Evolutionary conservation across 2,797 vertebrate genomes (phyloP).

Genomic region (Falco biarmicus): DNA sequence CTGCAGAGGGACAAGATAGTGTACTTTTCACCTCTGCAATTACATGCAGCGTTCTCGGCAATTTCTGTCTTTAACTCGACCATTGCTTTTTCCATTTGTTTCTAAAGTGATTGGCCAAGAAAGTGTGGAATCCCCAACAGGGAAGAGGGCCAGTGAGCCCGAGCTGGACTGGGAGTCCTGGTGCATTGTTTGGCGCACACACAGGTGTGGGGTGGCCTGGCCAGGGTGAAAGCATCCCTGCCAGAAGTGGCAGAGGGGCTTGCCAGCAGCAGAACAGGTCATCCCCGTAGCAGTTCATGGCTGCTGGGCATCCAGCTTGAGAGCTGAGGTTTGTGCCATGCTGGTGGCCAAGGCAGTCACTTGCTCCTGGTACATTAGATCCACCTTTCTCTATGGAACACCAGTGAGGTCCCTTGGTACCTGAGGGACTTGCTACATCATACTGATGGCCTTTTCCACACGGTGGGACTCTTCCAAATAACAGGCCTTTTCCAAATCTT

Average conservation of each 20-base stretch:
- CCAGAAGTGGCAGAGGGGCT: background rate
- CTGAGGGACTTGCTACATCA: rapidly evolving
- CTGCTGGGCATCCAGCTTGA: background rate
- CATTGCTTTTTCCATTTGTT: conserved; percentile 15
- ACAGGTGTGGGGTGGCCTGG: rapidly evolving
- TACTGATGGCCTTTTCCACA: background rate
- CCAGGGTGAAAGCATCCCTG: rapidly evolving
- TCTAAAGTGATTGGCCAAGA: background rate
- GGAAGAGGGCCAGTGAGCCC: background rate
- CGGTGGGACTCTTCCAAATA: background rate
- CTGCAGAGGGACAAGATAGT: background rate
- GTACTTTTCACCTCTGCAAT: conserved; percentile 38
- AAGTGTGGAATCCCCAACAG: background rate
- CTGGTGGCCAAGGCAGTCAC: background rate
- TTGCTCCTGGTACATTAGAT: rapidly evolving
- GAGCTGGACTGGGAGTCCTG: background rate
- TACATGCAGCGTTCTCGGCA: background rate
- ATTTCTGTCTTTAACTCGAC: background rate
- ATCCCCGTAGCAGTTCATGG: background rate
- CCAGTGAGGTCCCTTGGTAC: background rate
- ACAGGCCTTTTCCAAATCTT: background rate
- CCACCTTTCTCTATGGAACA: rapidly evolving
- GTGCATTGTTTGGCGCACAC: background rate
- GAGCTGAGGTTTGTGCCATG: background rate
- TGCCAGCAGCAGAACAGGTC: rapidly evolving